Conservation (phyloP, 2,797 vertebrate species). For the Gouania willdenowi region DNA sequence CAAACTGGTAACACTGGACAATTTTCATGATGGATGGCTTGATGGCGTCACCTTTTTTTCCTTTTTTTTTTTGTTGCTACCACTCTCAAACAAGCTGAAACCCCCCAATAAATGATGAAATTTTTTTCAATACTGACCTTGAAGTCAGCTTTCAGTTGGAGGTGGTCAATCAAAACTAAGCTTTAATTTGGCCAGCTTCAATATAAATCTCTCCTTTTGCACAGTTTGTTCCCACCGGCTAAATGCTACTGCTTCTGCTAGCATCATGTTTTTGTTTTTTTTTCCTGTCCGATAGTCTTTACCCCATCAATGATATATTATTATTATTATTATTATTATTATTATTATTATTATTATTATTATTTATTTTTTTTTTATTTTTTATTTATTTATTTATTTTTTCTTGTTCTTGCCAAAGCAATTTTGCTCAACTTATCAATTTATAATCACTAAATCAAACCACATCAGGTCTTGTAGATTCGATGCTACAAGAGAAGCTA, state of each 20-base stretch:
- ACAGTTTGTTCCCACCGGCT: conserved; percentile 21
- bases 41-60: conserved; percentile 32
- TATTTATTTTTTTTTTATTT: no score
- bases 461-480: no score
- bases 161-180: conserved; percentile 73
- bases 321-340: no score
- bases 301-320: conserved; percentile 36
- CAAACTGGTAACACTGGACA: conserved; percentile 46
- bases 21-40: conserved; percentile 69
- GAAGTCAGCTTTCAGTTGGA: conserved; percentile 73
- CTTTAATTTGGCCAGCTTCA: conserved; percentile 63
- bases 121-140: conserved; percentile 57
- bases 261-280: conserved; percentile 23
- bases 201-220: conserved; percentile 58
- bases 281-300: conserved; percentile 1
- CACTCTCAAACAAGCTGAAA: conserved; percentile 31
- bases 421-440: no score
- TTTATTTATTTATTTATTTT: no score
- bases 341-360: no score
- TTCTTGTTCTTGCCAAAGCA: no score
- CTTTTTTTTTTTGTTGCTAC: no score
- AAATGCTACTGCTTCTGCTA: conserved; percentile 32
- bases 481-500: no score
- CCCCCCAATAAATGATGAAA: conserved; percentile 62
- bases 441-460: no score